Base-by-base conservation (phyloP, 1,140 invertebrate species). In the Cataglyphis hispanica region DNA sequence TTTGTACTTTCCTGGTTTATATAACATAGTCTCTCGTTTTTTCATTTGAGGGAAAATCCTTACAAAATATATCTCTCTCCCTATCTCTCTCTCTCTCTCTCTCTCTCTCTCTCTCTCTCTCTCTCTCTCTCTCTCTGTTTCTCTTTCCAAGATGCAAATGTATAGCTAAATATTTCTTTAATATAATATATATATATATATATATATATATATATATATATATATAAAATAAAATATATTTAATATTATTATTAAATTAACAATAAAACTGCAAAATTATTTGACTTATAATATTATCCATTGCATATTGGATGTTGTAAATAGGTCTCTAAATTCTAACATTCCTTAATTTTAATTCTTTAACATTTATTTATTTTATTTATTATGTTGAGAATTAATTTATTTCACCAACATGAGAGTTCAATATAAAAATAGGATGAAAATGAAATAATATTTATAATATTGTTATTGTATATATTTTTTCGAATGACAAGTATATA, bases 171-270 rank as follows among this genome's bases (percentile, higher is more conserved):
- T 25, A 40, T 60, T 40, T 16, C 4, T 19, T 1, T 19, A n/a
- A n/a, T n/a, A n/a, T n/a, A n/a, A n/a, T n/a, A n/a, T n/a, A n/a
- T n/a, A n/a, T n/a, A n/a, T n/a, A n/a, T n/a, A n/a, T n/a, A n/a
- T n/a, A n/a, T n/a, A n/a, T n/a, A n/a, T n/a, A n/a, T n/a, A n/a
- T n/a, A n/a, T n/a, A n/a, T n/a, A n/a, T n/a, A n/a, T n/a, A n/a
- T n/a, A n/a, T n/a, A 8, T 37, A 37, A 50, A 50, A 50, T 75
- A 75, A 75, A 75, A 58, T 16, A 4, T 74, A 25, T 37, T 27
- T 27, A 1, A 7, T 53, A 50, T 50, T 70, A 58, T 56, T n/a
- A n/a, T 74, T 16, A 56, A 58, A 75, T n/a, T 22, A 74, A 50
- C 1, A 34, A 4, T 31, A 22, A 37, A 1, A 53, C 1, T 31